phyloP scores from a whole-genome alignment of 2,797 vertebrate species.

The Kryptopterus vitreolus region DNA sequence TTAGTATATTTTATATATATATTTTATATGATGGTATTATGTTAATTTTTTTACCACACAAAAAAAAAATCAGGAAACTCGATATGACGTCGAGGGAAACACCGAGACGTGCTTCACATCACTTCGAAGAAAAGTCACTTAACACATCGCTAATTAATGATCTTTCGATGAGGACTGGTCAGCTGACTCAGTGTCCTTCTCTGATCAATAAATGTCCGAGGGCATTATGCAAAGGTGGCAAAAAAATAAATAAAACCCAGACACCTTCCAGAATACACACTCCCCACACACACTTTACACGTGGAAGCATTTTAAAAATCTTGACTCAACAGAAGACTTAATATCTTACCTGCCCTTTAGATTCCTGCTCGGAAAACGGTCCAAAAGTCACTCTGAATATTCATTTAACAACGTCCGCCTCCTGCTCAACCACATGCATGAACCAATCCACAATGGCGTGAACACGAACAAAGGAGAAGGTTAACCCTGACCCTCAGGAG shows the following conservation, averaged over 20 bases:
- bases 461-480: constrained; percentile 34
- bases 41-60: too few relatives aligned
- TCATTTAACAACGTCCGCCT: background rate
- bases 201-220: constrained; percentile 19
- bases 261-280: background rate
- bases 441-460: constrained; percentile 9
- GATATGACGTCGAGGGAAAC: constrained; percentile 25
- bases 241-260: too few relatives aligned
- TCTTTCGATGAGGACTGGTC: constrained; percentile 33
- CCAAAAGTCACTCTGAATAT: background rate
- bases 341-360: constrained; percentile 29
- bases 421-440: background rate
- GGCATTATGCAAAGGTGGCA: background rate
- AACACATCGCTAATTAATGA: constrained; percentile 38
- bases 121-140: constrained; percentile 33
- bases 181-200: constrained; percentile 36
- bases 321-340: background rate
- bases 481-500: constrained; percentile 23
- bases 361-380: background rate
- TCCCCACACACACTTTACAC: background rate
- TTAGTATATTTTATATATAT: too few relatives aligned
- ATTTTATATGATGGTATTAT: too few relatives aligned
- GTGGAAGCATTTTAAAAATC: background rate
- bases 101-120: constrained; percentile 33
- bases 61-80: constrained; percentile 2